Conservation (phyloP, 2,113 vertebrate species). For the Hypanus sabinus region DNA sequence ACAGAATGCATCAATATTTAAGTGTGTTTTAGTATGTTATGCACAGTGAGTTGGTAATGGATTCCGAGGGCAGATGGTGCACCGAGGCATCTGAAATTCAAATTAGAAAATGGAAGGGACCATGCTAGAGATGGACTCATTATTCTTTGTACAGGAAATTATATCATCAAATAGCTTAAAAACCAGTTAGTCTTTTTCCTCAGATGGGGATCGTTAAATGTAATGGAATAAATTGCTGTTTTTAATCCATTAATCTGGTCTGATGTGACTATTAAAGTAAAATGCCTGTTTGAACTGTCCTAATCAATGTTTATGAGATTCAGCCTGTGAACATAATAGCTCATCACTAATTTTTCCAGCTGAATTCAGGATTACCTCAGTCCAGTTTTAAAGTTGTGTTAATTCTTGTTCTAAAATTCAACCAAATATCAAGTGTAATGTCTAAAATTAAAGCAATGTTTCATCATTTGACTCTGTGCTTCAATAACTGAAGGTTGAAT, state of each 20-base stretch:
- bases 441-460: neutral
- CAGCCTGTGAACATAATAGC: neutral
- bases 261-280: neutral
- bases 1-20: constrained; percentile 28
- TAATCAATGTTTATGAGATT: neutral
- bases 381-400: neutral
- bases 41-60: neutral
- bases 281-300: neutral
- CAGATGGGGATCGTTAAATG: neutral
- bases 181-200: neutral
- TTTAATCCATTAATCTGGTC: constrained; percentile 19
- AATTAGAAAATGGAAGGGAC: neutral
- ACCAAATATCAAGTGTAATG: neutral
- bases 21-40: neutral
- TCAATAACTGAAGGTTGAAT: too few relatives aligned
- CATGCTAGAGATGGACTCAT: neutral
- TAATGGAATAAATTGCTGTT: constrained; percentile 13
- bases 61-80: neutral
- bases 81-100: neutral
- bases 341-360: neutral
- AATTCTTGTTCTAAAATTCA: neutral
- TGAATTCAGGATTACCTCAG: neutral
- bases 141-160: neutral
- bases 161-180: neutral
- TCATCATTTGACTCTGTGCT: too few relatives aligned